Conservation (phyloP, 1,140 invertebrate species). For the Drosophila sp. region DNA sequence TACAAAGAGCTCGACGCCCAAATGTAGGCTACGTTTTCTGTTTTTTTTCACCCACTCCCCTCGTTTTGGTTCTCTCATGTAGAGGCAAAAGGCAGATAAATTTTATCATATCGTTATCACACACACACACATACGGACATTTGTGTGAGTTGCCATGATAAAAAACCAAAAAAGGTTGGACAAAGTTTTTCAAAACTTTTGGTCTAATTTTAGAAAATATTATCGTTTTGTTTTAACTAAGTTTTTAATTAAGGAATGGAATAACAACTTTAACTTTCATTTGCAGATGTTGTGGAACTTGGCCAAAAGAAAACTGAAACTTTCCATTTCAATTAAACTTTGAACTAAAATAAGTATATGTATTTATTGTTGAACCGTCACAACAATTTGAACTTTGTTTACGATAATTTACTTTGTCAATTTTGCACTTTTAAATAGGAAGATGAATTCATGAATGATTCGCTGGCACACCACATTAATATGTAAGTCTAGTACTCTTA, state of each 20-base stretch:
- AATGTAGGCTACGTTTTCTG: conserved; percentile 29
- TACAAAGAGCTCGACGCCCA: conserved; percentile 29
- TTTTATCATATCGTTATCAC: conserved; percentile 30
- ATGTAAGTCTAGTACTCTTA: neutral
- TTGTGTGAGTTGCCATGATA: conserved; percentile 37
- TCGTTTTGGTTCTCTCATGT: neutral
- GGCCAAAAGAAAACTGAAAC: neutral
- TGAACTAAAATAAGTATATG: neutral
- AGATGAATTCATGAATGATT: neutral
- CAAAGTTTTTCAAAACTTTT: conserved; percentile 3
- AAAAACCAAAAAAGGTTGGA: conserved; percentile 22
- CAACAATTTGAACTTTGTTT: neutral
- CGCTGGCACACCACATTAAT: neutral
- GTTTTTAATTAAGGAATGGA: conserved; percentile 42
- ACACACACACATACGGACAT: neutral
- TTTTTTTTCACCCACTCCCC: neutral
- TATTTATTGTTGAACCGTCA: neutral
- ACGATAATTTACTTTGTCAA: neutral
- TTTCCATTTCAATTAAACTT: conserved; percentile 1
- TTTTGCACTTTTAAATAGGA: neutral
- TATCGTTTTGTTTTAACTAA: conserved; percentile 30
- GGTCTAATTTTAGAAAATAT: conserved; percentile 28
- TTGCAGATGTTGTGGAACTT: conserved; percentile 18
- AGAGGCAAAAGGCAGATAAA: conserved; percentile 26
- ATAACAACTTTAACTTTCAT: conserved; percentile 30